phyloP scores from a whole-genome alignment of 2,113 vertebrate genomes.

The Myxocyprinus asiaticus region DNA sequence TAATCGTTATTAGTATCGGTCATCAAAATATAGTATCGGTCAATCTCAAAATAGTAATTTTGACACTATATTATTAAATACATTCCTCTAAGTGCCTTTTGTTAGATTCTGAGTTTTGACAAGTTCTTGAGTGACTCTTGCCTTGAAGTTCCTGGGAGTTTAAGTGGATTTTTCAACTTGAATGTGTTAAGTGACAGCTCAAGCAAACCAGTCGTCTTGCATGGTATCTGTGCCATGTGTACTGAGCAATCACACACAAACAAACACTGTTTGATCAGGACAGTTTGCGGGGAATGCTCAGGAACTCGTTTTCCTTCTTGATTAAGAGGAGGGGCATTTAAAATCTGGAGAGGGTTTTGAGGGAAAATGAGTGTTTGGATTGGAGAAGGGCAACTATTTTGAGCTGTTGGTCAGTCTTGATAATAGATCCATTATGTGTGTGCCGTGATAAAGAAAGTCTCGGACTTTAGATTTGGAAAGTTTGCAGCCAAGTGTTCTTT shows the following conservation, averaged over 20 bases:
- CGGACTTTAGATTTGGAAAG: neutral
- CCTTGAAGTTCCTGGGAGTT: too few species aligned
- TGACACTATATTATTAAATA: too few species aligned
- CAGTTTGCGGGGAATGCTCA: neutral
- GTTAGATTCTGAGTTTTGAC: too few species aligned
- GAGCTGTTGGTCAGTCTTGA: neutral
- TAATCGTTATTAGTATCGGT: too few species aligned
- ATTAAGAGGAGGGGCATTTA: neutral
- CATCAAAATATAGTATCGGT: too few species aligned
- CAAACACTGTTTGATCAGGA: slow-evolving; percentile 4
- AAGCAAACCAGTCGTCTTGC: slow-evolving; percentile 26
- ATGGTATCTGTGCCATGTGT: neutral
- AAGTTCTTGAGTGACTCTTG: too few species aligned
- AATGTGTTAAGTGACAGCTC: slow-evolving; percentile 7
- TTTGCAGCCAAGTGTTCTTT: neutral
- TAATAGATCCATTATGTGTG: neutral
- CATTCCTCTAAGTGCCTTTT: too few species aligned
- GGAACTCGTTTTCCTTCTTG: too few species aligned
- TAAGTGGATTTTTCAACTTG: too few species aligned
- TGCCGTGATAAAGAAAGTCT: neutral
- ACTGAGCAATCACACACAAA: slow-evolving; percentile 17
- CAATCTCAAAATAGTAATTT: too few species aligned
- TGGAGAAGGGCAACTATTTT: neutral
- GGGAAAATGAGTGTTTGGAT: neutral
- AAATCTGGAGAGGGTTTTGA: neutral